These are phyloP conservation scores for Venustoraphidia nigricollis DNA, from an alignment of 2,888 invertebrate species.

Conservation along the genomic window DNA sequence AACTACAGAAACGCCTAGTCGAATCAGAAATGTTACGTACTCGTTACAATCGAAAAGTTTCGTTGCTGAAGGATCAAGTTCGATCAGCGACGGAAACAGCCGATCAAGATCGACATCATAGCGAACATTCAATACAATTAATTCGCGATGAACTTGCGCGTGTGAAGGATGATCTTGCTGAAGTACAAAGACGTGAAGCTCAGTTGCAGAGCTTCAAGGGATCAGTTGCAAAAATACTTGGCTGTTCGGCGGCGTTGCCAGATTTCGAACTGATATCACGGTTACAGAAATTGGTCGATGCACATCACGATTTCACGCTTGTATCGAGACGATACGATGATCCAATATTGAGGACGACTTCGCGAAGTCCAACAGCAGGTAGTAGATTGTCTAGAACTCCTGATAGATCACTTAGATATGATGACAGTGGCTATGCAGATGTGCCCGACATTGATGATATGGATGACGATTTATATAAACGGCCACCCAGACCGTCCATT, in stretches of 20 bases:
- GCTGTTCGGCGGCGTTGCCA: slow-evolving; percentile 35
- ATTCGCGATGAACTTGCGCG: slow-evolving; percentile 61
- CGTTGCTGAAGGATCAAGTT: slow-evolving; percentile 56
- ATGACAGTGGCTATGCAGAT: slow-evolving; percentile 58
- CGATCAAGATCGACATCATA: slow-evolving; percentile 52
- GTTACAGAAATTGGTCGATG: slow-evolving; percentile 69
- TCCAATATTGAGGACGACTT: slow-evolving; percentile 31
- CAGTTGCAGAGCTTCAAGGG: slow-evolving; percentile 60
- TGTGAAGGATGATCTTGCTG: slow-evolving; percentile 56
- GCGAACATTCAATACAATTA: slow-evolving; percentile 52
- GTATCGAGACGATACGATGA: slow-evolving; percentile 62
- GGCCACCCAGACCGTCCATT: slow-evolving; percentile 28
- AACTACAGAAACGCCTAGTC: slow-evolving; percentile 62
- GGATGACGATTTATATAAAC: slow-evolving; percentile 46
- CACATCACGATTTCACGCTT: slow-evolving; percentile 74
- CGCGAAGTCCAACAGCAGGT: slow-evolving; percentile 40
- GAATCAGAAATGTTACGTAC: slow-evolving; percentile 67
- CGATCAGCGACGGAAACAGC: slow-evolving; percentile 47
- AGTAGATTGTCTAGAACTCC: slow-evolving; percentile 27
- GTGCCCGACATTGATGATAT: slow-evolving; percentile 49
- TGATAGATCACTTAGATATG: slow-evolving; percentile 43
- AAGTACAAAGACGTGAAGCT: slow-evolving; percentile 59
- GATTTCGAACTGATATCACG: slow-evolving; percentile 45
- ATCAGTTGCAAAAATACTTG: slow-evolving; percentile 38
- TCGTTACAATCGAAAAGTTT: slow-evolving; percentile 56